Conservation (phyloP, 2,888 invertebrate species). For the Rhingia rostrata region DNA sequence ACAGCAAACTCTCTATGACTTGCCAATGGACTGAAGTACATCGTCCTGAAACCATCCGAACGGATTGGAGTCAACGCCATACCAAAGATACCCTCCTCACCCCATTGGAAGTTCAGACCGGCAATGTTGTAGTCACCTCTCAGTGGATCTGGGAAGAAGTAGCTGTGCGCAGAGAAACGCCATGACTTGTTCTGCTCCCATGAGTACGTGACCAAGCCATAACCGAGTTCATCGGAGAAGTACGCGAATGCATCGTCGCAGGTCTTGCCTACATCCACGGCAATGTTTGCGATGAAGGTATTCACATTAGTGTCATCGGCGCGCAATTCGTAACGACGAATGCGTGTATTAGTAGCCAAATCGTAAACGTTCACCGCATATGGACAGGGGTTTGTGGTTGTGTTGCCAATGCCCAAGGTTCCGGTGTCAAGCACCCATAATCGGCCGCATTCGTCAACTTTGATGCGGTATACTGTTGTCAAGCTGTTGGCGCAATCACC, state of each 20-base stretch:
- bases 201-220: constrained; percentile 91
- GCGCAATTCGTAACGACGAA: constrained; percentile 88
- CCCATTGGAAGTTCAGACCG: constrained; percentile 93
- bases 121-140: constrained; percentile 90
- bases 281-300: constrained; percentile 93
- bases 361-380: constrained; percentile 91
- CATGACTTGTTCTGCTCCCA: constrained; percentile 90
- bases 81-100: constrained; percentile 91
- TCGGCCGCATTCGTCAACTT: constrained; percentile 90
- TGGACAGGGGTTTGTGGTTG: constrained; percentile 90
- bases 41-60: constrained; percentile 87
- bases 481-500: constrained; percentile 90
- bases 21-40: constrained; percentile 91
- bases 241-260: constrained; percentile 92
- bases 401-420: constrained; percentile 91
- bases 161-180: constrained; percentile 90
- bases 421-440: constrained; percentile 93
- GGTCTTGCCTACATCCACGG: constrained; percentile 89
- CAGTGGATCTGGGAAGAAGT: constrained; percentile 91
- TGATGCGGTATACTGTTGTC: constrained; percentile 90
- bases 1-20: constrained; percentile 91
- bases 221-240: constrained; percentile 92
- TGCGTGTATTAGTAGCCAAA: constrained; percentile 87
- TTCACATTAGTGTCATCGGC: constrained; percentile 89
- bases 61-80: constrained; percentile 88